Conservation (phyloP, 2,888 invertebrate genomes). For the Vandiemenella viatica region DNA sequence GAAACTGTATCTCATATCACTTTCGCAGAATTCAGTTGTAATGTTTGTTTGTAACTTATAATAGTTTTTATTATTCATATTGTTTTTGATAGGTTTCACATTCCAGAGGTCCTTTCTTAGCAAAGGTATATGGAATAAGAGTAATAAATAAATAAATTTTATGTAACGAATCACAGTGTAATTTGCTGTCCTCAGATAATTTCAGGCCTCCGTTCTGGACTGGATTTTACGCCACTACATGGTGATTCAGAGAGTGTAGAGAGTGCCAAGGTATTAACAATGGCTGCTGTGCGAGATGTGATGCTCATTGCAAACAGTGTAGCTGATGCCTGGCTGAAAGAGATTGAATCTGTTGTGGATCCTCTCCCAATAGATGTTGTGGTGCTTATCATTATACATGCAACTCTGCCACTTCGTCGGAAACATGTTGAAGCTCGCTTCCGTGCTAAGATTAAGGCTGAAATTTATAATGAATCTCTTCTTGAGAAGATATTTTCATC, state of each 20-base stretch:
- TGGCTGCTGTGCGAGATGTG: background rate
- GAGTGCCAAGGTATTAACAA: background rate
- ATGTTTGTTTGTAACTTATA: no score
- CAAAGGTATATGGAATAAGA: no score
- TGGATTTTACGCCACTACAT: background rate
- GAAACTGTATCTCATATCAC: no score
- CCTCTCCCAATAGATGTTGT: background rate
- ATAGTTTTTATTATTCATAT: no score
- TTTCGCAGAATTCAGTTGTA: no score
- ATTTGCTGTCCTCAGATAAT: no score
- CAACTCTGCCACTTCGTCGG: background rate
- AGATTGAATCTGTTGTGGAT: background rate
- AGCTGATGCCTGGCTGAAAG: background rate
- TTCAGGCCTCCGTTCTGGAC: background rate
- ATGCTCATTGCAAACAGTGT: background rate
- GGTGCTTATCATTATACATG: background rate
- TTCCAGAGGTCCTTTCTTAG: no score
- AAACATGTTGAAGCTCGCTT: background rate
- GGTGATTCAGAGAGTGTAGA: background rate
- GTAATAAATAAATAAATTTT: no score
- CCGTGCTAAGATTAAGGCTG: background rate
- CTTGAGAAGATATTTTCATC: background rate
- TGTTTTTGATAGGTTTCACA: no score
- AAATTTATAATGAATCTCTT: background rate
- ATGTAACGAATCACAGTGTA: no score